Base-by-base conservation (phyloP, 2,888 invertebrate species). In the Orthosia cruda region DNA sequence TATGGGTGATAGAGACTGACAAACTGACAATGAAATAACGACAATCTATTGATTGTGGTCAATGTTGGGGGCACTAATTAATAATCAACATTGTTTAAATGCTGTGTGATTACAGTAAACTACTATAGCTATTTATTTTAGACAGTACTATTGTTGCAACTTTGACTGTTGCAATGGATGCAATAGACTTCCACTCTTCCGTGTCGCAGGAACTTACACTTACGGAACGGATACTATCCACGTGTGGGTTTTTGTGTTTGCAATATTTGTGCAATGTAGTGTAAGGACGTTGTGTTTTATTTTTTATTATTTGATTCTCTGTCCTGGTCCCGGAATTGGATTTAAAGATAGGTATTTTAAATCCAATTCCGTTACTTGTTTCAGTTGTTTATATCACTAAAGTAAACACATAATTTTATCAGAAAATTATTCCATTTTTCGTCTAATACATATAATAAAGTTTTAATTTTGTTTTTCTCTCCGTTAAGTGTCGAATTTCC, bases 21-120 rank as follows among this genome's bases (percentile, higher is more conserved):
- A 32, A 54, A 71, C 32, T 72, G 54, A 77, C 71, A 83, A 69
- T 71, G 70, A 77, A 52, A 61, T 77, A 49, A 61, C 20, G 62
- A 69, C 54, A 74, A 72, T 62, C 40, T 23, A 59, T 81, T 74
- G 62, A 49, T 65, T 47, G 13, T 45, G 49, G 47, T 52, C 16
- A 57, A 57, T 63, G 52, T 58, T 32, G 5, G 26, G 47, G 26
- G 12, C 15, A 15, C 40, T 62, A 32, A 68, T 58, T 61, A 54
- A 74, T 57, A 74, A 75, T 68, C 74, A 58, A 32, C 49, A 78
- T n/a, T 64, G 47, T 45, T 62, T 40, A 20, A 18, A 26, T 61
- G 13, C 12, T 26, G 5, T 74, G 54, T 50, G 45, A 54, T 52
- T 63, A 49, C 4, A 18, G 12, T 20, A n/a, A 16, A 23, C 13